Base-by-base conservation (phyloP, 2,797 vertebrate species). In the Miichthys miiuy region DNA sequence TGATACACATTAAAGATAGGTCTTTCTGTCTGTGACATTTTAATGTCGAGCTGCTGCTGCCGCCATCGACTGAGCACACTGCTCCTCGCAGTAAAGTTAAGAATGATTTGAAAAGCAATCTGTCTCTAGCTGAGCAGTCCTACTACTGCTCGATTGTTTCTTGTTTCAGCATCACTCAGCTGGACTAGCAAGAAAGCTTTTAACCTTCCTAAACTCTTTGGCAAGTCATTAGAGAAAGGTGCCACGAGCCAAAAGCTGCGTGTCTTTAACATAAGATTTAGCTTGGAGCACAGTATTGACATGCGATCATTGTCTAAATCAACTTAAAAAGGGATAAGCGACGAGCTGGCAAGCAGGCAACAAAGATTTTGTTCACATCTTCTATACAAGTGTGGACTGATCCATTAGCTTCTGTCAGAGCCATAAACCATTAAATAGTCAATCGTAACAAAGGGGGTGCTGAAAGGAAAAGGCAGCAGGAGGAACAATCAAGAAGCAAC, bases 351-450 rank as follows among this genome's bases (percentile, higher is more conserved):
- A 68, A 79, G 76, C 41, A 66, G 42, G 60, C 56, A 70, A 71
- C 73, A 79, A 72, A 80, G 66, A 83, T 81, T 78, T 78, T 82
- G 34, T 68, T 48, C 63, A 46, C 68, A 65, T 85, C 72, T 69
- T 74, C 76, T 41, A 25, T 58, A 73, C 41, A 65, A 75, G 60
- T 47, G 77, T 27, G 41, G 58, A 72, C 68, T 68, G 61, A 83
- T 69, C 60, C 69, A 86, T 88, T 90, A 78, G 66, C 60, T 62
- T 21, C 61, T 74, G 81, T 75, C 75, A 60, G 51, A 27, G 76
- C 65, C 25, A 74, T 64, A 80, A 91, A 87, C 75, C 71, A 86
- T 83, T 84, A 76, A 68, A 82, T 61, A 89, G 52, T 82, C 79
- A 72, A 82, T 72, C 0, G 55, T 27, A 82, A 79, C 72, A 80